A percentile compares a stretch with the other conserved stretches of the same genome.
Conservation (phyloP, 1,140 invertebrate species). For the Megalonaias nervosa region DNA sequence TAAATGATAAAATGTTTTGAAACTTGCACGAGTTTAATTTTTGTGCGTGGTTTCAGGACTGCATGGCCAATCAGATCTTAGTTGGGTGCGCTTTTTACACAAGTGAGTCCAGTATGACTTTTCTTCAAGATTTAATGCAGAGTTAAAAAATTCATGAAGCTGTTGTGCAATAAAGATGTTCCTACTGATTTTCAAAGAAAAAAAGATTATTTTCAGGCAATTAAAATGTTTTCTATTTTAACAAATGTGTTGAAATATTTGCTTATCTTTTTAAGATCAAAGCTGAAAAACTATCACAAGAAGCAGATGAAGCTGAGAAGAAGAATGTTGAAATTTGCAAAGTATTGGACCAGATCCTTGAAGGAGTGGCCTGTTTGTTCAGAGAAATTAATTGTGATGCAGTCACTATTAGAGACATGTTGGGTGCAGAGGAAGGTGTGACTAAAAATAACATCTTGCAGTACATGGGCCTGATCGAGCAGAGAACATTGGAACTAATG, state of each 20-base stretch:
- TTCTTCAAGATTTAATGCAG: too few species aligned
- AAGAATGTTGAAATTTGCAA: conserved; percentile 51
- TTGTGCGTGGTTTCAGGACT: too few species aligned
- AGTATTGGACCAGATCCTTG: conserved; percentile 57
- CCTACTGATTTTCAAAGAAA: background rate
- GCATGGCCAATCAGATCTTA: too few species aligned
- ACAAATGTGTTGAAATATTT: background rate
- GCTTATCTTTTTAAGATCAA: conserved; percentile 3
- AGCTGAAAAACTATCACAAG: conserved; percentile 13
- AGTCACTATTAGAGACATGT: conserved; percentile 54
- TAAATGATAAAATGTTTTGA: too few species aligned
- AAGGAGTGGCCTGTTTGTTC: conserved; percentile 50
- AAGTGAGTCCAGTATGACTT: too few species aligned
- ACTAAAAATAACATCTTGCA: conserved; percentile 61
- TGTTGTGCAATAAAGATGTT: background rate
- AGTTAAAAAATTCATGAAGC: too few species aligned
- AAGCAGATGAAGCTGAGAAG: conserved; percentile 51
- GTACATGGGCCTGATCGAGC: conserved; percentile 66
- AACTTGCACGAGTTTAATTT: too few species aligned
- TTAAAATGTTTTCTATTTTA: background rate
- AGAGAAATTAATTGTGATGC: conserved; percentile 48
- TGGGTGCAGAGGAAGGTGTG: conserved; percentile 55
- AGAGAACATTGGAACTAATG: conserved; percentile 60
- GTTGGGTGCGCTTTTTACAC: too few species aligned
- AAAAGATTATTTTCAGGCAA: background rate